A percentile compares a stretch with the other conserved stretches of the same genome.
These are phyloP conservation scores for Trypoxylus dichotomus DNA, from an alignment of 1,140 invertebrate species.

Conservation along the genomic window DNA sequence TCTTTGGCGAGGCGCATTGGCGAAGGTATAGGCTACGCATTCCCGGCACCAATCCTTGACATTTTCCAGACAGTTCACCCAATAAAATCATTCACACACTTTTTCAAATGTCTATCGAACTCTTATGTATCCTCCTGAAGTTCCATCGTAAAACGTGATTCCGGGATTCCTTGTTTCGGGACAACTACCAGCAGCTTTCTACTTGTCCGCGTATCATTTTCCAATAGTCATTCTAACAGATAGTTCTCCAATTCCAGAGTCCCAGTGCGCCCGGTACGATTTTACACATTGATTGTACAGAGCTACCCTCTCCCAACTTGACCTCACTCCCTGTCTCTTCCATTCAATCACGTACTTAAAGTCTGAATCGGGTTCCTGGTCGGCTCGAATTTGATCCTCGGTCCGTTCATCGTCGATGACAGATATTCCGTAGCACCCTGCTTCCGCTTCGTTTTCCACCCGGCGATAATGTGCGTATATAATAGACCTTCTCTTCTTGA, in stretches of 20 bases:
- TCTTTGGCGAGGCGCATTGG: conserved; percentile 37
- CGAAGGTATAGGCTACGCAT: conserved; percentile 38
- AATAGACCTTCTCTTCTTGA: too few relatives aligned
- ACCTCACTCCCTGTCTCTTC: not conserved
- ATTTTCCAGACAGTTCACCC: conserved; percentile 38
- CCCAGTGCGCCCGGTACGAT: conserved; percentile 36
- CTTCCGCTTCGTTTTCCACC: too few relatives aligned
- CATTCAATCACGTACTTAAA: too few relatives aligned
- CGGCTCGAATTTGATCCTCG: too few relatives aligned
- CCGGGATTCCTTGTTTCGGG: conserved; percentile 1
- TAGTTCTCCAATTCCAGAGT: conserved; percentile 34
- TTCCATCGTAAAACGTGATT: conserved; percentile 35
- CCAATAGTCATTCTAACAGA: conserved; percentile 31
- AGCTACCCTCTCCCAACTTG: not conserved
- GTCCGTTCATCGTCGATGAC: too few relatives aligned
- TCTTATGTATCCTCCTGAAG: conserved; percentile 33
- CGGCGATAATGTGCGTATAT: too few relatives aligned
- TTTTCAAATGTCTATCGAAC: too few relatives aligned
- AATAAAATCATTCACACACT: conserved; percentile 38
- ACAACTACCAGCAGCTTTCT: conserved; percentile 13
- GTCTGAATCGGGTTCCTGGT: too few relatives aligned
- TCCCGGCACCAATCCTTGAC: conserved; percentile 41
- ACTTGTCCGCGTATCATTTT: conserved; percentile 21
- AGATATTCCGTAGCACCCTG: too few relatives aligned
- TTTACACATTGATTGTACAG: conserved; percentile 32